phyloP scores from a whole-genome alignment of 2,113 vertebrate species.

The Nothobranchius furzeri region DNA sequence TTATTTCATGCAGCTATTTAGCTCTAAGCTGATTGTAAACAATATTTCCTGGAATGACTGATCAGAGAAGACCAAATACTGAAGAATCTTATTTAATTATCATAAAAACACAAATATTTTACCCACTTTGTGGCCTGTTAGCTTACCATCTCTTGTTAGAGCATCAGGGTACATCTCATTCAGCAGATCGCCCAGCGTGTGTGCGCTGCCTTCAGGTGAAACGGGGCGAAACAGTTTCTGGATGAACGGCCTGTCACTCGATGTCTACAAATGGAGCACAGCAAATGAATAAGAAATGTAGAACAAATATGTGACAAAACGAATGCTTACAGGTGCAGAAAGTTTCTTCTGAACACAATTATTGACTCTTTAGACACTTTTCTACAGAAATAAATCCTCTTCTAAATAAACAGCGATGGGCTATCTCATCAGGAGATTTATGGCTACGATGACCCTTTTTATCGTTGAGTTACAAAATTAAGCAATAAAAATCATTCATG shows the following conservation, averaged over 20 bases:
- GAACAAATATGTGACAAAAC: background rate
- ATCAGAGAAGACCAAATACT: no score
- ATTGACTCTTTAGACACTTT: background rate
- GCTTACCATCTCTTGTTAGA: slow-evolving; percentile 85
- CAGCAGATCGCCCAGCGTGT: slow-evolving; percentile 91
- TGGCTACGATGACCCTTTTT: no score
- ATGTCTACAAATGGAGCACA: slow-evolving; percentile 78
- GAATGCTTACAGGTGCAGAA: background rate
- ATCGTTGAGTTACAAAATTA: background rate
- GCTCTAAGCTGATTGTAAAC: no score
- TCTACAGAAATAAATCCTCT: no score
- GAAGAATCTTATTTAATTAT: no score
- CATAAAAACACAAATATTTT: no score
- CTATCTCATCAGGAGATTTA: no score
- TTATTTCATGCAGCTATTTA: no score
- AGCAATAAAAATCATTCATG: background rate
- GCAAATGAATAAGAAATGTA: background rate
- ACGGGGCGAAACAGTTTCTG: slow-evolving; percentile 95
- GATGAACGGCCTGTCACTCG: slow-evolving; percentile 91
- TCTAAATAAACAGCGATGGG: no score
- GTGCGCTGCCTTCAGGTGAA: slow-evolving; percentile 85
- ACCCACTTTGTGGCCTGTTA: background rate
- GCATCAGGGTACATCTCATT: slow-evolving; percentile 89
- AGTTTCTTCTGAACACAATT: background rate
- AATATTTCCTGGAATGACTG: no score